Percentiles rank a stretch among this genome's conserved stretches.
These are phyloP conservation scores for Lerema accius DNA, from an alignment of 1,140 invertebrate species.

Conservation along the genomic window DNA sequence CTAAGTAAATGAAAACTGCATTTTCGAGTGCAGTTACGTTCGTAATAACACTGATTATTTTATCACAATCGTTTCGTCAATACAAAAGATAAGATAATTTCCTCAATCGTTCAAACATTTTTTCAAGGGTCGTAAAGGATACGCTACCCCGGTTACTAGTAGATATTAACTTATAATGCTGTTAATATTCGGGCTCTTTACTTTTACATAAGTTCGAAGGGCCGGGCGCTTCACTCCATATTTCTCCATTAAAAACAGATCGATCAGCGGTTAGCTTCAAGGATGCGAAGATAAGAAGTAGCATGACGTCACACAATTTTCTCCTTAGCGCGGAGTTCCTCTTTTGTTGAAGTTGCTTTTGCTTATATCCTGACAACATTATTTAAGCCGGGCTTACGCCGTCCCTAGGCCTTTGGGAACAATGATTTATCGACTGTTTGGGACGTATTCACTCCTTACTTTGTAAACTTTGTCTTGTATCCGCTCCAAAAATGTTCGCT, in stretches of 20 bases:
- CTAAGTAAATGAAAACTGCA: no score
- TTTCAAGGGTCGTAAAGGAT: no score
- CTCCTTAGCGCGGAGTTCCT: conserved; percentile 31
- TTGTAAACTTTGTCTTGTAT: conserved; percentile 50
- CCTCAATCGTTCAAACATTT: no score
- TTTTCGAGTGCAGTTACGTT: no score
- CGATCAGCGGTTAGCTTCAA: conserved; percentile 25
- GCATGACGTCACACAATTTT: conserved; percentile 30
- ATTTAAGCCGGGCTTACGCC: conserved; percentile 52
- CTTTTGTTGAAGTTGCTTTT: conserved; percentile 56
- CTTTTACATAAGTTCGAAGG: conserved; percentile 13
- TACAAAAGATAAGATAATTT: no score
- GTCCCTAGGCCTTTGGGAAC: conserved; percentile 55
- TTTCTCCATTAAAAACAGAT: conserved; percentile 32
- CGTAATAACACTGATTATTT: no score
- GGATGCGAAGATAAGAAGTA: conserved; percentile 23
- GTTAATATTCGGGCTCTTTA: conserved; percentile 4
- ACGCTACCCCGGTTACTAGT: no score
- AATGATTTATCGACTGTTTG: conserved; percentile 69
- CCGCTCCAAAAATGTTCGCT: conserved; percentile 41
- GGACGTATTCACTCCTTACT: conserved; percentile 61
- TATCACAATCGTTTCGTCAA: no score
- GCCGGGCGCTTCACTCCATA: conserved; percentile 12
- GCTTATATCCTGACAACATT: conserved; percentile 59
- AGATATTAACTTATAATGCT: not conserved